Evolutionary conservation across 2,888 invertebrate species (phyloP).

Genomic region (Drosophila conformis): DNA sequence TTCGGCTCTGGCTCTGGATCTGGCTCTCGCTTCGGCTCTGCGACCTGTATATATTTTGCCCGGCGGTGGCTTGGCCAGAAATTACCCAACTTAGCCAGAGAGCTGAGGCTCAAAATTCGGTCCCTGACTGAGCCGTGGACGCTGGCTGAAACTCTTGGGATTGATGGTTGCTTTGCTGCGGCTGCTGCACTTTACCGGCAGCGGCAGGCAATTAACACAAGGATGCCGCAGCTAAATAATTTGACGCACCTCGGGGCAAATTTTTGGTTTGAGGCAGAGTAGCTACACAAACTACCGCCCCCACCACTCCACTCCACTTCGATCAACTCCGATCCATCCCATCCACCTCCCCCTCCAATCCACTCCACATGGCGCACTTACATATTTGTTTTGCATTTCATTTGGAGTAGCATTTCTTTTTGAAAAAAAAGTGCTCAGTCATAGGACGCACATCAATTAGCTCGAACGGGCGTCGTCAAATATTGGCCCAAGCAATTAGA

Average conservation of each 20-base stretch:
- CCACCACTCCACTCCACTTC: constrained; percentile 1
- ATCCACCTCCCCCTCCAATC: background rate
- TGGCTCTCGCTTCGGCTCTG: constrained; percentile 38
- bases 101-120: constrained; percentile 33
- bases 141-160: constrained; percentile 52
- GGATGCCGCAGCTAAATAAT: constrained; percentile 79
- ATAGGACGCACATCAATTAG: constrained; percentile 48
- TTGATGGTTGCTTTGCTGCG: constrained; percentile 62
- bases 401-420: constrained; percentile 27
- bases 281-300: constrained; percentile 3
- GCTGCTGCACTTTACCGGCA: constrained; percentile 72
- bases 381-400: constrained; percentile 58
- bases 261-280: constrained; percentile 37
- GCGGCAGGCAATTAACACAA: constrained; percentile 74
- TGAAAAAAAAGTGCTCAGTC: constrained; percentile 23
- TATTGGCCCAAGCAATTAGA: constrained; percentile 63
- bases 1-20: constrained; percentile 18
- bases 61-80: constrained; percentile 77
- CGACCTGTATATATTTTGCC: constrained; percentile 66
- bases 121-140: constrained; percentile 34
- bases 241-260: constrained; percentile 63
- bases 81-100: constrained; percentile 71
- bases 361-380: constrained; percentile 61
- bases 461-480: constrained; percentile 67
- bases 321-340: background rate